Evolutionary conservation across 2,113 vertebrate species (phyloP).

Genomic region (Anseranas semipalmata): DNA sequence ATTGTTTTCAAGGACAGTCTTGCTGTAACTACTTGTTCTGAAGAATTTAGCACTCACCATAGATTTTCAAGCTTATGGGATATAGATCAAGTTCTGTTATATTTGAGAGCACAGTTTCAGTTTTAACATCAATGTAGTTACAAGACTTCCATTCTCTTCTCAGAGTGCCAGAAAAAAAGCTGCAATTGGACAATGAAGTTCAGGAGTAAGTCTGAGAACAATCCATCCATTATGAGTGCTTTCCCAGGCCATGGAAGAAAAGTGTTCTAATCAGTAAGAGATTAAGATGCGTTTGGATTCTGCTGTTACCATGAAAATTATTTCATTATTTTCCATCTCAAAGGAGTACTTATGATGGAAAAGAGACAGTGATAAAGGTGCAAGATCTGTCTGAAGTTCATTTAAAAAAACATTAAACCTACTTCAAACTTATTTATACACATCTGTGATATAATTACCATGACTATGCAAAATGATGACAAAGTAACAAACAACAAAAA

Average conservation of each 20-base stretch:
- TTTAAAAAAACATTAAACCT: background rate
- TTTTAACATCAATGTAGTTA: background rate
- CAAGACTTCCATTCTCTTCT: background rate
- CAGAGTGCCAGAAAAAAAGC: background rate
- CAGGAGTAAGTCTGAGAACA: background rate
- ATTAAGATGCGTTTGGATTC: background rate
- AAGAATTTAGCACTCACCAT: background rate
- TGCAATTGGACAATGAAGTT: background rate
- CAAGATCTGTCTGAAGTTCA: background rate
- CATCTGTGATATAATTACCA: background rate
- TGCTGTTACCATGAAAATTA: no score
- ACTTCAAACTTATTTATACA: background rate
- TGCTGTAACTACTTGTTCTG: background rate
- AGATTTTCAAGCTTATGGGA: background rate
- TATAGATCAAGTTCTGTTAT: background rate
- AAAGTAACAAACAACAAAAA: background rate
- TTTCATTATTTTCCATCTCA: background rate
- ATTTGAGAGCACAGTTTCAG: background rate
- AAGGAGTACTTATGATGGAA: background rate
- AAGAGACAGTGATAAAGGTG: background rate
- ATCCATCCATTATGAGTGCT: background rate
- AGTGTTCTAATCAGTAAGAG: background rate
- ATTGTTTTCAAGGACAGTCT: background rate
- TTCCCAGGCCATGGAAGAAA: background rate
- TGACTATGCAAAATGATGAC: background rate